Base-by-base conservation (phyloP, 2,888 invertebrate species). In the Agriopis leucophaearia region DNA sequence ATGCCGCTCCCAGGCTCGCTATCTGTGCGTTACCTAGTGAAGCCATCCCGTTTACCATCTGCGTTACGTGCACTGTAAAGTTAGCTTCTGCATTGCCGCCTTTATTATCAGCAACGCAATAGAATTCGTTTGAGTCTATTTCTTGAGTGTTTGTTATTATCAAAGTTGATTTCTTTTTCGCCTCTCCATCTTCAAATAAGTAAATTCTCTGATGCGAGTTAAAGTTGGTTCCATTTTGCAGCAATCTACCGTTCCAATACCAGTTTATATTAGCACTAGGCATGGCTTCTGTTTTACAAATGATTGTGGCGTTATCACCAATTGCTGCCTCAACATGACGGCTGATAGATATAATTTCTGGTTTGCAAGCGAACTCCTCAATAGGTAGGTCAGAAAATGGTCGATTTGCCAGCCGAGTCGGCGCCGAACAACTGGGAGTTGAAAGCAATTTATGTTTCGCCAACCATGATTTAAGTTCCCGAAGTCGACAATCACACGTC, bases 21-120 rank as follows among this genome's bases (percentile, higher is more conserved):
- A 98, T 97, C 87, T 98, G 97, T 9, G 97, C 97, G 74, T 96
- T 97, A 56, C 97, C 97, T 68, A 98, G 89, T 0, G 97, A 96
- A 3, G 96, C 96, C 95, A 97, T 96, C 58, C 97, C 97, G 38
- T 96, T 97, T 54, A 97, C 95, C 66, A 96, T 92, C 89, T 97
- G 95, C 60, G 96, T 96, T 62, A 98, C 97, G 82, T 97, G 96
- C 48, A 98, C 94, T 45, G 98, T 98, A 82, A 98, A 98, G 88
- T 98, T 98, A 13, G 97, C 97, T 91, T 97, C 97, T 42, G 97
- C 96, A 81, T 96, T 97, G 27, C 98, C 98, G 5, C 97, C 98
- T 70, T 96, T 96, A 88, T 98, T 98, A 88, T 98, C 97, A 9
- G 98, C 98, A 1, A 97, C 96, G 88, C 98, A 98, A 86, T 97